Percentiles rank a stretch among this genome's conserved stretches.
Conservation (phyloP, 2,113 vertebrate species). For the Scomber japonicus region DNA sequence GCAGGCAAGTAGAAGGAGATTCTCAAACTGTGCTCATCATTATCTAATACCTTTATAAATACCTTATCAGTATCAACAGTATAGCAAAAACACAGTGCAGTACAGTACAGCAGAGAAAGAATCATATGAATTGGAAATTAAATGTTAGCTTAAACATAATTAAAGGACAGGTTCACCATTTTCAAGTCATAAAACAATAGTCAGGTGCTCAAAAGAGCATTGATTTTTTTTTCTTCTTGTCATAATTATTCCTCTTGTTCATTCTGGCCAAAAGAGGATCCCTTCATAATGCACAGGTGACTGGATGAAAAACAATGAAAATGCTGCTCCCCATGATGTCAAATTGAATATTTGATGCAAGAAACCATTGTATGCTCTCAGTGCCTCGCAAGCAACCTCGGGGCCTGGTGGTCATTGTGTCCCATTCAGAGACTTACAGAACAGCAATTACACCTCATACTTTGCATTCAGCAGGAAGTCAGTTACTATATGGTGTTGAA, state of each 20-base stretch:
- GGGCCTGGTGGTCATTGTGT: slow-evolving; percentile 23
- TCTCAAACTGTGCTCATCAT: background rate
- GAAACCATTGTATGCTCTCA: slow-evolving; percentile 21
- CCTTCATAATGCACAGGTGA: too few species aligned
- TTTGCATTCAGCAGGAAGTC: slow-evolving; percentile 5
- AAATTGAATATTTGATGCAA: slow-evolving; percentile 34
- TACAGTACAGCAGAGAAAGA: background rate
- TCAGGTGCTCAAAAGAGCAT: too few species aligned
- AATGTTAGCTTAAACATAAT: background rate
- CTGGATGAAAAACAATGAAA: slow-evolving; percentile 1
- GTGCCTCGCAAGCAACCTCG: slow-evolving; percentile 22
- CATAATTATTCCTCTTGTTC: too few species aligned
- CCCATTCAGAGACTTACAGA: slow-evolving; percentile 16
- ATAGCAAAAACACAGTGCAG: background rate
- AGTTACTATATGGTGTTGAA: slow-evolving; percentile 9
- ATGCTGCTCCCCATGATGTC: background rate
- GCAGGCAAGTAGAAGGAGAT: too few species aligned
- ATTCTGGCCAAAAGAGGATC: too few species aligned
- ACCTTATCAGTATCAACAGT: background rate
- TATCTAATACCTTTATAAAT: background rate
- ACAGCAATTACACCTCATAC: slow-evolving; percentile 5
- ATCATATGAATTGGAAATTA: background rate
- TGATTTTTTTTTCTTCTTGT: too few species aligned
- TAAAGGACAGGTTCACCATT: background rate
- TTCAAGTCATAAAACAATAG: background rate